Evolutionary conservation across 2,888 invertebrate species (phyloP), one percentile per base, ranked within the genome.

Genomic region (Carterocephalus palaemon): DNA sequence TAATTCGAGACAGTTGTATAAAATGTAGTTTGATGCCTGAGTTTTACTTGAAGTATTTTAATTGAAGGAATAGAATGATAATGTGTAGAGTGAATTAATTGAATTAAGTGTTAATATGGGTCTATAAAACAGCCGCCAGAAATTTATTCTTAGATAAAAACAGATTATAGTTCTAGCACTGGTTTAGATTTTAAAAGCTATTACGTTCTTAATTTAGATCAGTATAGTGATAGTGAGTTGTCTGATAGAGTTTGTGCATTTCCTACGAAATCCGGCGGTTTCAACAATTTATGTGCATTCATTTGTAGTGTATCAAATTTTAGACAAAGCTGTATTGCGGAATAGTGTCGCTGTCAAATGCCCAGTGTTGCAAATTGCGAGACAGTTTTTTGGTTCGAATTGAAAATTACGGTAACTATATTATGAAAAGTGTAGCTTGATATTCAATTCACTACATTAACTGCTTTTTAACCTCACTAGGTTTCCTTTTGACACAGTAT

Each of bases 201-300:
- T 77, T 77, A 72, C 64, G 41, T 60, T 62, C 70, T 68, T 72
- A 77, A 76, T 76, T 75, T 72, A 77, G 74, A 75, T 70, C 62
- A 70, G 70, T 68, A 73, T 72, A 69, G 71, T 67, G 66, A 68
- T 57, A 59, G 62, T n/a, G n/a, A 49, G 49, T 60, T 59, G 63
- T 67, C 64, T 63, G 62, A n/a, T n/a, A 59, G 60, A 66, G 64
- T 67, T 62, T 58, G 60, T 58, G 54, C 59, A 59, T 56, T 68
- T 67, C 64, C 70, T 64, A 67, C 60, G 67, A 75, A 73, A 55
- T 76, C 68, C 69, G 63, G 57, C 67, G 62, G 67, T 68, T 67
- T 60, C 62, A 63, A 52, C 72, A 72, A 73, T 74, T 77, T 77
- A 78, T 75, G 77, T 74, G 74, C 77, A 76, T 76, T 67, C 65